Evolutionary conservation across 1,140 invertebrate genomes (phyloP).

Genomic region (Solenopsis fugax): DNA sequence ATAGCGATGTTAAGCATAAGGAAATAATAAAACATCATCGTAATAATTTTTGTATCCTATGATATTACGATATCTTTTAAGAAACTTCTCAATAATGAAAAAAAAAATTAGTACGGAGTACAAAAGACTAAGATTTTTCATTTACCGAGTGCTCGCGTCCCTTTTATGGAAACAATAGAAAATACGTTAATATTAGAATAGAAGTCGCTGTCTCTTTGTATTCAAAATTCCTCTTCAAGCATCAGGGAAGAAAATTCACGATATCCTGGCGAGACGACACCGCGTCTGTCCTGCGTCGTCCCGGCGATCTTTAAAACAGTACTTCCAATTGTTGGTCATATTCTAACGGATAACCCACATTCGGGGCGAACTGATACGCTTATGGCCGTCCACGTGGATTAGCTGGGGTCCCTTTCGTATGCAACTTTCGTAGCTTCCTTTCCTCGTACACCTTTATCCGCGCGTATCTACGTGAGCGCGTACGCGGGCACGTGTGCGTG

Average conservation of each 20-base stretch:
- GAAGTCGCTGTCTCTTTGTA: not conserved
- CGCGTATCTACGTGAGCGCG: conserved; percentile 59
- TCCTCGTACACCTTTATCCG: conserved; percentile 73
- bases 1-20: not conserved
- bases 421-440: conserved; percentile 77
- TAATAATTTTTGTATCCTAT: not conserved
- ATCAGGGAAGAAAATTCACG: not conserved
- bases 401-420: conserved; percentile 72
- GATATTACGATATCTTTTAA: not conserved
- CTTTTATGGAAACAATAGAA: not conserved
- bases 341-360: conserved; percentile 77
- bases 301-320: conserved; percentile 62
- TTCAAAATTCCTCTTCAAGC: not conserved
- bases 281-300: conserved; percentile 2
- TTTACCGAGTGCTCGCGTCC: not conserved
- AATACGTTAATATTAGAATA: not conserved
- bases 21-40: not conserved
- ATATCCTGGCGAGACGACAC: not conserved
- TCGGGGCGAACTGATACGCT: conserved; percentile 70
- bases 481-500: not conserved
- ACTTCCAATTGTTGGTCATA: conserved; percentile 75
- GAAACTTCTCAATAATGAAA: not conserved
- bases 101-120: not conserved
- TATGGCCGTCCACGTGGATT: conserved; percentile 72
- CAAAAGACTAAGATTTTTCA: not conserved